These are phyloP conservation scores for Drosophila repleta DNA, from an alignment of 1,140 invertebrate genomes.

Conservation along the genomic window DNA sequence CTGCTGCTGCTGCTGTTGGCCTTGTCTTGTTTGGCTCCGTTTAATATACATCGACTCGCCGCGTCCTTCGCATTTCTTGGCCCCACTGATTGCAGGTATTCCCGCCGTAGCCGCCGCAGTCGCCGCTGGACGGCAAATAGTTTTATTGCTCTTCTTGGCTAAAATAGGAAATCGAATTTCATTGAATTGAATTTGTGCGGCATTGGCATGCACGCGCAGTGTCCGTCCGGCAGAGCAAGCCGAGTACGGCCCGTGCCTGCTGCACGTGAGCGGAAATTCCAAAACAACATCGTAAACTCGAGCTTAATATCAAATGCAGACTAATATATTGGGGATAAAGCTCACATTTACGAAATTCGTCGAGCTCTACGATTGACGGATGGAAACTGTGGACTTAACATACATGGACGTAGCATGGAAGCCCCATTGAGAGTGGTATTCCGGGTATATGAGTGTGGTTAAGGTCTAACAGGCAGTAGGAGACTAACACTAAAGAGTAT, in stretches of 20 bases:
- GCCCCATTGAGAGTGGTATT: too few species aligned
- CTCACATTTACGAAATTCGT: too few species aligned
- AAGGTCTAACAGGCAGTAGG: too few species aligned
- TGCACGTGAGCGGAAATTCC: constrained; percentile 32
- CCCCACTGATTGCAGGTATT: constrained; percentile 31
- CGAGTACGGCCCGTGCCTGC: constrained; percentile 17
- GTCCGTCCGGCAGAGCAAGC: constrained; percentile 15
- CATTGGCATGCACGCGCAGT: constrained; percentile 53
- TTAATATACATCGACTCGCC: neutral
- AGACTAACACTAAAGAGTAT: too few species aligned
- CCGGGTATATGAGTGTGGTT: too few species aligned
- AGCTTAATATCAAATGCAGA: too few species aligned
- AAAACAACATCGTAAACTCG: neutral
- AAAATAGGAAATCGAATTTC: constrained; percentile 50
- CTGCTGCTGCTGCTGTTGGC: constrained; percentile 2
- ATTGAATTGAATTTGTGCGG: constrained; percentile 57
- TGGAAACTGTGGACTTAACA: too few species aligned
- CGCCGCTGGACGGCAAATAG: constrained; percentile 42
- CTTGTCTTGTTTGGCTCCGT: constrained; percentile 2
- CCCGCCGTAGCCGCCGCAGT: too few species aligned
- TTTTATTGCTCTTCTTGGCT: constrained; percentile 55
- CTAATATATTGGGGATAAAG: too few species aligned
- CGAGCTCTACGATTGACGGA: too few species aligned
- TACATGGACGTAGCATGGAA: too few species aligned
- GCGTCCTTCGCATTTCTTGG: constrained; percentile 1